Evolutionary conservation across 2,113 vertebrate genomes (phyloP).

Genomic region (Chlorocebus sabaeus): DNA sequence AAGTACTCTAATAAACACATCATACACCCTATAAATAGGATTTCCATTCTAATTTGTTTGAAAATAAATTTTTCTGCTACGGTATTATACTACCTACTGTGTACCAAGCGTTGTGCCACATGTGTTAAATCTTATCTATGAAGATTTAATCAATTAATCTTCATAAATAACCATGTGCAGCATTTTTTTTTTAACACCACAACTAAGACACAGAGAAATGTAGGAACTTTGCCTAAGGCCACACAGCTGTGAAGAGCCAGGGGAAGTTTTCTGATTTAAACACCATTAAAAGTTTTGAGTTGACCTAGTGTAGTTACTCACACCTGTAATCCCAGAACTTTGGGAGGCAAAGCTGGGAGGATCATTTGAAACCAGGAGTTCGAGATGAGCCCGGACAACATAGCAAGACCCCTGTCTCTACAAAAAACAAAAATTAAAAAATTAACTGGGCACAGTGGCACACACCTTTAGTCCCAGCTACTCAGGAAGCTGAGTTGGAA

Average conservation of each 20-base stretch:
- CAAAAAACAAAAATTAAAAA: no score
- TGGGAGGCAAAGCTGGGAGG: no score
- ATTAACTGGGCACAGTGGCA: no score
- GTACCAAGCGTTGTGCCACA: background rate
- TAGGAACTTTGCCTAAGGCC: background rate
- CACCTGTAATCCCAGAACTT: no score
- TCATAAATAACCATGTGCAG: background rate
- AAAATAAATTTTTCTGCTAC: background rate
- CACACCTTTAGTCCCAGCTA: no score
- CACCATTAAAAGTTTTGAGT: background rate
- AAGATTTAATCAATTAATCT: background rate
- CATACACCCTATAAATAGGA: background rate
- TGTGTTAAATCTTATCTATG: background rate
- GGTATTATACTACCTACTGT: background rate
- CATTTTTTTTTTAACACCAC: conserved; percentile 1
- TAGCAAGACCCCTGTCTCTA: no score
- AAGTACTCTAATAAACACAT: background rate
- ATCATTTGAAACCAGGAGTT: no score
- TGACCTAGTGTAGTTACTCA: no score
- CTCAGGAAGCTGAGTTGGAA: no score
- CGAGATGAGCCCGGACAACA: no score
- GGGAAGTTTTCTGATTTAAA: conserved; percentile 23
- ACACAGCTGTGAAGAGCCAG: background rate
- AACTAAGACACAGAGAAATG: background rate
- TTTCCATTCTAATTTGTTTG: background rate